These are phyloP conservation scores for Brachionus koreanus DNA, from an alignment of 1,140 invertebrate species.

Conservation along the genomic window DNA sequence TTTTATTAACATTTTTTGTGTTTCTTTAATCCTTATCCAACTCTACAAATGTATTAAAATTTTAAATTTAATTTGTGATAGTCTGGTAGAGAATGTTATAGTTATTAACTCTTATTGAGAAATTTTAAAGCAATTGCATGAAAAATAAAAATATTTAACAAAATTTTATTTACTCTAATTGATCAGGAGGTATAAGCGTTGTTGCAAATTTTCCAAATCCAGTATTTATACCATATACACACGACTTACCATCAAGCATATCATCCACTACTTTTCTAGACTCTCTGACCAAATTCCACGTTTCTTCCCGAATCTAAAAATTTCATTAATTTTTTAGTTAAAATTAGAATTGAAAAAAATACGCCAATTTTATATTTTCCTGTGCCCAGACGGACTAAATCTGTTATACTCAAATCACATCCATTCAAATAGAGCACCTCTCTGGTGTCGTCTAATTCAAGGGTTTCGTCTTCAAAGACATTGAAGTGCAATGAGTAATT, in stretches of 20 bases:
- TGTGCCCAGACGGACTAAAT: constrained; percentile 63
- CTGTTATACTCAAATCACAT: constrained; percentile 63
- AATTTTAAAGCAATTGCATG: no score
- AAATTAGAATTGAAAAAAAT: constrained; percentile 42
- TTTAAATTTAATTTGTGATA: no score
- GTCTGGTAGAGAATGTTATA: no score
- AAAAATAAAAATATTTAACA: no score
- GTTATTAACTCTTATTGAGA: no score
- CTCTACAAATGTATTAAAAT: no score
- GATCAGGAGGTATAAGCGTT: constrained; percentile 63
- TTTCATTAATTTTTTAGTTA: not conserved
- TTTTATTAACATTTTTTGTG: no score
- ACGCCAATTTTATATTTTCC: constrained; percentile 65
- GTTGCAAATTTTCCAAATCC: constrained; percentile 72
- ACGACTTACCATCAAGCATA: constrained; percentile 65
- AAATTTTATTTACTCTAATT: constrained; percentile 63
- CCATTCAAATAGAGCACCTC: constrained; percentile 64
- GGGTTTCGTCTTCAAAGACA: not conserved
- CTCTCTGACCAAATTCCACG: constrained; percentile 62
- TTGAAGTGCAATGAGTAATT: not conserved
- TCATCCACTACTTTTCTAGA: constrained; percentile 64
- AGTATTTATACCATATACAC: constrained; percentile 71
- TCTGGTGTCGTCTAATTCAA: not conserved
- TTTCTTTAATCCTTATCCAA: no score
- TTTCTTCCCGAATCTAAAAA: constrained; percentile 61